Percentiles rank a stretch among this genome's conserved stretches.
phyloP scores from a whole-genome alignment of 1,140 invertebrate species.

The Apocrypta bakeri region DNA sequence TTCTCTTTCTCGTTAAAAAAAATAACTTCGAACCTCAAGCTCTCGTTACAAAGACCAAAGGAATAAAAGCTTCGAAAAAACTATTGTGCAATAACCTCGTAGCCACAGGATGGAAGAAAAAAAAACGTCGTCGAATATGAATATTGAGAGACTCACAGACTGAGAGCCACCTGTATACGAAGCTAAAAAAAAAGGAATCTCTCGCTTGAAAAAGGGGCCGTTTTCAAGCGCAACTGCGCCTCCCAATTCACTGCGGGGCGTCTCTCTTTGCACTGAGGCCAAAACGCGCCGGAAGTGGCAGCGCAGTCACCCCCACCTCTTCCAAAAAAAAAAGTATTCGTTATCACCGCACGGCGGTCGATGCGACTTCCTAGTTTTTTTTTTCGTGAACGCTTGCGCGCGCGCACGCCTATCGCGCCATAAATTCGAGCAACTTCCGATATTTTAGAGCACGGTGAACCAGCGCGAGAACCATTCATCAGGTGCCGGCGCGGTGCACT shows the following conservation, averaged over 20 bases:
- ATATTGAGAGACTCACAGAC: neutral
- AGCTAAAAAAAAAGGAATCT: neutral
- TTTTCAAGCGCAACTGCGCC: neutral
- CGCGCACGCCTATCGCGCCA: slow-evolving; percentile 54
- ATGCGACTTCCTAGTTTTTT: slow-evolving; percentile 21
- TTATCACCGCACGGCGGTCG: neutral
- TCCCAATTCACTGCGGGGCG: neutral
- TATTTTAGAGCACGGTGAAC: slow-evolving; percentile 56
- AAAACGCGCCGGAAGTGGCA: neutral
- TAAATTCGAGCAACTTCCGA: slow-evolving; percentile 63
- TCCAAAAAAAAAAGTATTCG: neutral
- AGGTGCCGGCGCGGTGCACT: slow-evolving; percentile 44
- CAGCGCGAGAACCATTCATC: slow-evolving; percentile 57
- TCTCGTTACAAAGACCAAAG: neutral
- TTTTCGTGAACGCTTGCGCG: slow-evolving; percentile 17
- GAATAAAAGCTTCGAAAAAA: neutral
- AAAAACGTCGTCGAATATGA: neutral
- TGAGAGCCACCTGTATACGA: neutral
- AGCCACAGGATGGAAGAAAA: neutral
- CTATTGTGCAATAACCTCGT: neutral
- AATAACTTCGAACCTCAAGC: neutral
- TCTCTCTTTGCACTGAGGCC: neutral
- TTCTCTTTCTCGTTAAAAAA: neutral
- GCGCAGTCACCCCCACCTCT: neutral
- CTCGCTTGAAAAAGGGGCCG: neutral